These are phyloP conservation scores for Chinchilla lanigera DNA, from an alignment of 2,113 vertebrate genomes.

Conservation along the genomic window DNA sequence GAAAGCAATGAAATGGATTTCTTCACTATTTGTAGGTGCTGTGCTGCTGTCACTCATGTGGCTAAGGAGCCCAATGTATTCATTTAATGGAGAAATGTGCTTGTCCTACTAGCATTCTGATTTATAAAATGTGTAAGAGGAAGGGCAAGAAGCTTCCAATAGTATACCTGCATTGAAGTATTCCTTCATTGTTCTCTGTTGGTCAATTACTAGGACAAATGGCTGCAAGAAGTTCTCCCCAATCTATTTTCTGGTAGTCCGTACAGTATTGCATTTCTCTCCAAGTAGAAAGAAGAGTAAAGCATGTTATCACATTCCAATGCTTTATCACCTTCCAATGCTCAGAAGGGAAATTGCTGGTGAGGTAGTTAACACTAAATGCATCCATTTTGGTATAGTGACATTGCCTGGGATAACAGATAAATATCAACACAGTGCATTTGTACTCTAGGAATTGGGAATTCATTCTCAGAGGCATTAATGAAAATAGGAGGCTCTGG, in stretches of 20 bases:
- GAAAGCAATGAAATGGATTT: conserved; percentile 47
- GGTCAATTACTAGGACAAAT: conserved; percentile 71
- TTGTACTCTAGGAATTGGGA: conserved; percentile 43
- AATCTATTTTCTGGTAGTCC: conserved; percentile 58
- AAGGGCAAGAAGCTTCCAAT: conserved; percentile 53
- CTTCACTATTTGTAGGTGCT: conserved; percentile 47
- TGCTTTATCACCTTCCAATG: conserved; percentile 71
- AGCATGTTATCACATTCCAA: conserved; percentile 34
- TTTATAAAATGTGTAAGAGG: conserved; percentile 61
- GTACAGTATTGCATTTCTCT: conserved; percentile 64
- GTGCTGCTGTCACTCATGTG: conserved; percentile 7
- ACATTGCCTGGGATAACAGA: conserved; percentile 64
- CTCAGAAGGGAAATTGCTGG: conserved; percentile 78
- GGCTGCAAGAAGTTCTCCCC: conserved; percentile 59
- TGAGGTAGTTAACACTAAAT: conserved; percentile 75
- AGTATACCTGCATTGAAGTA: not conserved
- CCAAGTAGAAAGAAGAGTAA: conserved; percentile 63
- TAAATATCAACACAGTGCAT: conserved; percentile 77
- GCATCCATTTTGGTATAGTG: conserved; percentile 68
- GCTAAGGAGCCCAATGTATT: conserved; percentile 62
- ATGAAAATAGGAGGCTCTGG: conserved; percentile 66
- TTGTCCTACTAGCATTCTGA: conserved; percentile 66
- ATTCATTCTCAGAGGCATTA: conserved; percentile 56
- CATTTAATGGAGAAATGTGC: conserved; percentile 66
- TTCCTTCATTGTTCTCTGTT: conserved; percentile 59